Evolutionary conservation across 2,797 vertebrate genomes (phyloP).

Genomic region (Delichon dasypus): DNA sequence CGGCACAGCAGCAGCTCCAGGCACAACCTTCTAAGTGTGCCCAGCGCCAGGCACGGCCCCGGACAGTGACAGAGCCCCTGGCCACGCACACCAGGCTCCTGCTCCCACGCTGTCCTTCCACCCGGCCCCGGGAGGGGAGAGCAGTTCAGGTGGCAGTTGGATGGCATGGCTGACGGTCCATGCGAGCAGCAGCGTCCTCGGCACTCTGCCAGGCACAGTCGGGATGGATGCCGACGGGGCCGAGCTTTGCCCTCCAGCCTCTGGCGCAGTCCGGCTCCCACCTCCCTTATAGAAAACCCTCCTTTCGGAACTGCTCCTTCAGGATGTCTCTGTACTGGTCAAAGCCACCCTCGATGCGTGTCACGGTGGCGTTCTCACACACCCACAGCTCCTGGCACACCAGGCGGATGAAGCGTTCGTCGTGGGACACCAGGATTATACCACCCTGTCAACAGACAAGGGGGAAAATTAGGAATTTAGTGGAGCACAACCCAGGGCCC

Average conservation of each 20-base stretch:
- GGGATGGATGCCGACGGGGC: conserved; percentile 9
- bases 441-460: conserved; percentile 81
- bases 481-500: neutral
- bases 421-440: conserved; percentile 92
- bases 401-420: conserved; percentile 92
- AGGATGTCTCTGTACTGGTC: conserved; percentile 94
- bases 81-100: neutral
- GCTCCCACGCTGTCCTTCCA: neutral
- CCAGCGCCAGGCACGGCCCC: neutral
- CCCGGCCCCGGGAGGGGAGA: neutral
- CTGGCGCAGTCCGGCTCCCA: neutral
- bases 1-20: conserved; percentile 23
- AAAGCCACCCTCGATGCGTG: conserved; percentile 91
- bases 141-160: neutral
- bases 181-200: neutral
- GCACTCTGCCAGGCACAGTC: conserved; percentile 12
- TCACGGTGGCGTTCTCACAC: conserved; percentile 83
- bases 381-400: conserved; percentile 97
- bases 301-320: conserved; percentile 94
- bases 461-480: neutral
- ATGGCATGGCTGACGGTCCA: conserved; percentile 17
- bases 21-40: neutral
- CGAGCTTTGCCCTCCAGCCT: neutral
- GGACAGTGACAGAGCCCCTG: neutral
- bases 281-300: conserved; percentile 89